Percentiles rank a stretch among this genome's conserved stretches.
Conservation (phyloP, 1,140 invertebrate species). For the Hydropsyche tenuis region DNA sequence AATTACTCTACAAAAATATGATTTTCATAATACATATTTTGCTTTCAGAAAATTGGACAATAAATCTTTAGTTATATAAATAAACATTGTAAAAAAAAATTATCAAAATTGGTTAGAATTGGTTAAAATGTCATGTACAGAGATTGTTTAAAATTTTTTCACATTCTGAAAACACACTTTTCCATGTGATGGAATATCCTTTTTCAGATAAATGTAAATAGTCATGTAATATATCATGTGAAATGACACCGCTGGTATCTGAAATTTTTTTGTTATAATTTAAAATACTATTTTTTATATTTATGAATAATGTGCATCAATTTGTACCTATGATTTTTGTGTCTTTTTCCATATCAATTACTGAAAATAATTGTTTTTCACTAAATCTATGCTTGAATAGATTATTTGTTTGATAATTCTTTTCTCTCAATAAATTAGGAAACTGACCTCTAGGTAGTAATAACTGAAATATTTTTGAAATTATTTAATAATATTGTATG, state of each 20-base stretch:
- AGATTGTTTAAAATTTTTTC: slow-evolving; percentile 57
- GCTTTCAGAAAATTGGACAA: no score
- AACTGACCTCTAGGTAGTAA: slow-evolving; percentile 71
- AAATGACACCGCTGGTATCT: slow-evolving; percentile 65
- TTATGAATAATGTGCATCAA: slow-evolving; percentile 16
- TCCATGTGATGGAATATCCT: slow-evolving; percentile 72
- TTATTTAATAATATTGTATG: slow-evolving; percentile 37
- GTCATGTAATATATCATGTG: slow-evolving; percentile 74
- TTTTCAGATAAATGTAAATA: slow-evolving; percentile 73
- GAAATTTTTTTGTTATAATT: slow-evolving; percentile 11
- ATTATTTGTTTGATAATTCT: slow-evolving; percentile 68
- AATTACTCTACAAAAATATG: no score
- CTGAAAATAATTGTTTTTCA: slow-evolving; percentile 53
- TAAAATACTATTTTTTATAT: slow-evolving; percentile 57
- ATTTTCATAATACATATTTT: no score
- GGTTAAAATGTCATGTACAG: no score
- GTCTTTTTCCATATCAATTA: slow-evolving; percentile 58
- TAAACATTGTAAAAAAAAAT: no score
- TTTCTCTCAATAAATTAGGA: slow-evolving; percentile 67
- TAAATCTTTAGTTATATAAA: no score
- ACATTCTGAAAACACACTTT: slow-evolving; percentile 66
- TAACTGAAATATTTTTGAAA: slow-evolving; percentile 66
- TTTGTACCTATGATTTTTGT: slow-evolving; percentile 33
- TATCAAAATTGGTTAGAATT: no score
- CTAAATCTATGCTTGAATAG: slow-evolving; percentile 61